Conservation (phyloP, 2,888 invertebrate species). For the Strigamia maritima region DNA sequence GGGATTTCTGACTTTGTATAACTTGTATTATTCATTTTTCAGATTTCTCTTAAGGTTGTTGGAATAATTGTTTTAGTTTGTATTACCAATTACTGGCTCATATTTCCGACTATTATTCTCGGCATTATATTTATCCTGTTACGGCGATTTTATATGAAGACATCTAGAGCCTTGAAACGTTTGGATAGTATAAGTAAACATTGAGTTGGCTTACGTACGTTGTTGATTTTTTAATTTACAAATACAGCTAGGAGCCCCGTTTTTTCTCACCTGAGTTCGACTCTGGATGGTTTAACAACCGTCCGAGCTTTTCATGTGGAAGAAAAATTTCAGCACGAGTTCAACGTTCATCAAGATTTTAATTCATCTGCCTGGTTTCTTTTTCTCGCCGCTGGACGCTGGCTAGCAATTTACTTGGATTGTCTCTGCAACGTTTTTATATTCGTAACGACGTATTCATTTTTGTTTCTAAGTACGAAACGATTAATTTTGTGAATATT, state of each 20-base stretch:
- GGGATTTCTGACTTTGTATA: slow-evolving; percentile 45
- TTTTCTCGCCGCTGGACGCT: slow-evolving; percentile 82
- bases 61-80: slow-evolving; percentile 65
- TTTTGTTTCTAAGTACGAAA: slow-evolving; percentile 64
- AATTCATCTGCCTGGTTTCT: slow-evolving; percentile 91
- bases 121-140: slow-evolving; percentile 70
- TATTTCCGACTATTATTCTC: slow-evolving; percentile 68
- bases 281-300: slow-evolving; percentile 83
- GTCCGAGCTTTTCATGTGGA: slow-evolving; percentile 85
- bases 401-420: slow-evolving; percentile 92
- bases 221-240: background rate
- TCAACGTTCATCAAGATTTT: slow-evolving; percentile 57
- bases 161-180: slow-evolving; percentile 72
- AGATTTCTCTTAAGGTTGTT: slow-evolving; percentile 47
- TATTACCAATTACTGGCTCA: slow-evolving; percentile 69
- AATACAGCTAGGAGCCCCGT: slow-evolving; percentile 81
- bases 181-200: slow-evolving; percentile 57
- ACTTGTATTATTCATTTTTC: slow-evolving; percentile 17
- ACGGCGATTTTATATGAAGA: slow-evolving; percentile 71
- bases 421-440: slow-evolving; percentile 83
- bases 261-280: slow-evolving; percentile 87
- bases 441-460: slow-evolving; percentile 76
- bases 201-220: slow-evolving; percentile 53
- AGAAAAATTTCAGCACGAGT: slow-evolving; percentile 63
- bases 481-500: slow-evolving; percentile 43